These are phyloP conservation scores for Toxostoma redivivum DNA, from an alignment of 2,113 vertebrate genomes.

Conservation along the genomic window DNA sequence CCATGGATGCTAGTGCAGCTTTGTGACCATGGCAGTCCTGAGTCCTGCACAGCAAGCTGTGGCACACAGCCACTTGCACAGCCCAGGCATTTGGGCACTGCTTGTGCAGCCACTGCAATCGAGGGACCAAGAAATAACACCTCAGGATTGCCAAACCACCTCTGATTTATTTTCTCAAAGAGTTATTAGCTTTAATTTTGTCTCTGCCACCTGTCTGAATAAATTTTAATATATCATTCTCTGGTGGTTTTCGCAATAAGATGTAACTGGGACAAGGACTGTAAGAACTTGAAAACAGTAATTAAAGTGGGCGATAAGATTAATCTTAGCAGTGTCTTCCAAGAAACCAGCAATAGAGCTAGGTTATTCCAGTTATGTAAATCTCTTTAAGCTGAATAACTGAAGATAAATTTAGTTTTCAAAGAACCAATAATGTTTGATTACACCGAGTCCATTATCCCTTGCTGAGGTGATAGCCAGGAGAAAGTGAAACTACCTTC, in stretches of 20 bases:
- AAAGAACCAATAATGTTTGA: conserved; percentile 17
- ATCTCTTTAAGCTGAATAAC: conserved; percentile 8
- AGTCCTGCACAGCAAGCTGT: background rate
- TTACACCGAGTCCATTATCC: background rate
- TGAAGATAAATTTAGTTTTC: conserved; percentile 45
- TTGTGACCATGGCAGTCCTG: rapidly evolving
- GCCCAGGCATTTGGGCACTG: background rate
- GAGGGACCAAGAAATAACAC: background rate
- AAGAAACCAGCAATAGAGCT: conserved; percentile 41
- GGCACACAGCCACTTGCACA: rapidly evolving
- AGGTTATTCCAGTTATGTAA: conserved; percentile 56
- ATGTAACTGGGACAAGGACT: conserved; percentile 52
- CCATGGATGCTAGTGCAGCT: background rate
- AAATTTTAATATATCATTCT: conserved; percentile 23
- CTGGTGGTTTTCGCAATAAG: conserved; percentile 30
- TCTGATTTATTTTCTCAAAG: conserved; percentile 13
- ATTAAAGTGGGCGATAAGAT: conserved; percentile 52
- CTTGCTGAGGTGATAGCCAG: background rate
- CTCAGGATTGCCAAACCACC: background rate
- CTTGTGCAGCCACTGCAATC: background rate
- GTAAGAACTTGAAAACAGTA: conserved; percentile 43
- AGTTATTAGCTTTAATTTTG: conserved; percentile 46
- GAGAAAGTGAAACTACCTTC: background rate
- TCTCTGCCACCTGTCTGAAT: conserved; percentile 22
- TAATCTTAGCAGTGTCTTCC: conserved; percentile 10